Percentiles rank a stretch among this genome's conserved stretches.
Evolutionary conservation across 2,113 vertebrate genomes (phyloP).

Genomic region (Rana temporaria): DNA sequence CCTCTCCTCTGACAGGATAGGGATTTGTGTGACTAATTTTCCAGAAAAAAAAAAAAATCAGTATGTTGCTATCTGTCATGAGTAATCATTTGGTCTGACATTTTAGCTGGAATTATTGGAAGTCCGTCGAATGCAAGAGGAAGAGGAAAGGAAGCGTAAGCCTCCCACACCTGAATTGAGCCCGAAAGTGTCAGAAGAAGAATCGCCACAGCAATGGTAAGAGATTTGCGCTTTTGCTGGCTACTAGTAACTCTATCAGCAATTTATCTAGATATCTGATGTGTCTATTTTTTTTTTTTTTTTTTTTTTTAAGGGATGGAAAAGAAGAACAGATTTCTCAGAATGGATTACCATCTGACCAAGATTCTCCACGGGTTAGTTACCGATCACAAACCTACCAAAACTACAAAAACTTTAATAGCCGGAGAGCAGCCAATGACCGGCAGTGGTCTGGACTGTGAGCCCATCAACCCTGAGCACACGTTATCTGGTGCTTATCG

Average conservation of each 20-base stretch:
- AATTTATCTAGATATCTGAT: background rate
- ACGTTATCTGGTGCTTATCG: conserved; percentile 58
- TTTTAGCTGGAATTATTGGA: conserved; percentile 91
- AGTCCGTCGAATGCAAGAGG: conserved; percentile 92
- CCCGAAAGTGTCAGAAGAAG: conserved; percentile 75
- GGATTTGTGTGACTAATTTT: too few species aligned
- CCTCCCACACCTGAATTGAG: conserved; percentile 81
- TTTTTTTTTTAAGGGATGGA: conserved; percentile 73
- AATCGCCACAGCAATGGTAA: conserved; percentile 86
- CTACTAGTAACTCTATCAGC: too few species aligned
- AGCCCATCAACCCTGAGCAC: conserved; percentile 60
- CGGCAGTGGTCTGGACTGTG: conserved; percentile 79
- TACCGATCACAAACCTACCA: conserved; percentile 97
- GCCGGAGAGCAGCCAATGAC: conserved; percentile 84
- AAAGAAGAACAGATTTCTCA: conserved; percentile 83
- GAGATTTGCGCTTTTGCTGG: background rate
- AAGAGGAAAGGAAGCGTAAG: conserved; percentile 88
- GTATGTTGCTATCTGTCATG: background rate
- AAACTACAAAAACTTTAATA: conserved; percentile 94
- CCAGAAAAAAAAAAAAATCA: background rate
- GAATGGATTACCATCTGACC: conserved; percentile 88
- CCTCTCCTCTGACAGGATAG: too few species aligned
- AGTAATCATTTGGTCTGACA: background rate
- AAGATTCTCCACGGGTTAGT: conserved; percentile 95
- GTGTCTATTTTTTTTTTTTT: background rate